Evolutionary conservation across 2,888 invertebrate species (phyloP).

Genomic region (Ditula angustiorana): DNA sequence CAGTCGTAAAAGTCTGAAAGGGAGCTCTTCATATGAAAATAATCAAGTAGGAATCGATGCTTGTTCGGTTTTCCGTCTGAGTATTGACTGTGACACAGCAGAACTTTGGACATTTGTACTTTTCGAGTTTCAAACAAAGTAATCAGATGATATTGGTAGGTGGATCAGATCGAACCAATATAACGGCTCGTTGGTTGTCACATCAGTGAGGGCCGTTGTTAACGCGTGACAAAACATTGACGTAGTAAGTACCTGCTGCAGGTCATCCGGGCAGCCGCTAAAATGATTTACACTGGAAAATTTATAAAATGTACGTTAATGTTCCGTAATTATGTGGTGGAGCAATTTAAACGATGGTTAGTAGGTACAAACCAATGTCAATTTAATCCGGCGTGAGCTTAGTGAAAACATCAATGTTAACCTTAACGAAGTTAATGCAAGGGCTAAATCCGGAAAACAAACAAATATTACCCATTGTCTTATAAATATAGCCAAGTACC

Average conservation of each 20-base stretch:
- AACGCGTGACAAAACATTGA: slow-evolving; percentile 47
- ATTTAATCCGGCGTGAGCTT: neutral
- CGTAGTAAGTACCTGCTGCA: neutral
- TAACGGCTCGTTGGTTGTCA: neutral
- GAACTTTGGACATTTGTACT: slow-evolving; percentile 25
- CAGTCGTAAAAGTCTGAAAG: slow-evolving; percentile 79
- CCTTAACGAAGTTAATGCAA: neutral
- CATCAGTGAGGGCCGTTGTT: neutral
- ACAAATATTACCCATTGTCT: slow-evolving; percentile 1
- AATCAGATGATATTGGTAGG: slow-evolving; percentile 4
- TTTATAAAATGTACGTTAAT: slow-evolving; percentile 6
- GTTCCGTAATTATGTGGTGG: slow-evolving; percentile 8
- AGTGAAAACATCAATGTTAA: neutral
- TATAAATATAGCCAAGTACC: slow-evolving; percentile 11
- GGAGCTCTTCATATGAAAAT: slow-evolving; percentile 77
- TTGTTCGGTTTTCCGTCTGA: slow-evolving; percentile 51
- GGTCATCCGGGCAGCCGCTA: slow-evolving; percentile 1
- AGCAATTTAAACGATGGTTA: slow-evolving; percentile 15
- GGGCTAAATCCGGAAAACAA: slow-evolving; percentile 5
- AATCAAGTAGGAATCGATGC: slow-evolving; percentile 77
- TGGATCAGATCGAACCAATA: neutral
- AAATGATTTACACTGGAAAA: slow-evolving; percentile 21
- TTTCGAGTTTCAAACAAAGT: slow-evolving; percentile 27
- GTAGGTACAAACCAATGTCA: slow-evolving; percentile 5
- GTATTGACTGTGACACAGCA: slow-evolving; percentile 25